Conservation (phyloP, 2,113 vertebrate species). For the Dromas ardeola region DNA sequence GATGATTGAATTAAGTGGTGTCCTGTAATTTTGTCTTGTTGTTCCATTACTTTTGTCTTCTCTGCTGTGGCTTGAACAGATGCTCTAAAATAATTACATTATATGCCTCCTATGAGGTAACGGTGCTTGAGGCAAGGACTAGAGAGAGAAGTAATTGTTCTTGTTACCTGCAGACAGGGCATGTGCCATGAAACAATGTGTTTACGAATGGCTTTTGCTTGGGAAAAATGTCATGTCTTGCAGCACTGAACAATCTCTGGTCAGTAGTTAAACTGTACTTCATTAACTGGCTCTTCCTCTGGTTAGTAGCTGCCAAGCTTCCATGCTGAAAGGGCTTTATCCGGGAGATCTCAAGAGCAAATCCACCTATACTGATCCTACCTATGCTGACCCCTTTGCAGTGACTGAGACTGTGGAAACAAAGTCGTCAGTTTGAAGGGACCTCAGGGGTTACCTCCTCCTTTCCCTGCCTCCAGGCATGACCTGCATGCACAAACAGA, state of each 20-base stretch:
- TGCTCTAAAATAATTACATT: slow-evolving; percentile 19
- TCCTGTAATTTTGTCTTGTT: slow-evolving; percentile 28
- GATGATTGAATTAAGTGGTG: slow-evolving; percentile 19
- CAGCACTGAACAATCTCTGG: not conserved
- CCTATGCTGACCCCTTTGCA: not conserved
- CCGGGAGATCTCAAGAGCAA: not conserved
- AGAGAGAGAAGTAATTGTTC: slow-evolving; percentile 3
- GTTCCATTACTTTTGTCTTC: slow-evolving; percentile 20
- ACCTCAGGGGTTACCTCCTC: not conserved
- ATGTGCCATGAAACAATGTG: not conserved
- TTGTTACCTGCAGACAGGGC: not conserved
- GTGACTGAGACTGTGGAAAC: not conserved
- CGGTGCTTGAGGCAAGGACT: not conserved
- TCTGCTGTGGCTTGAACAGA: slow-evolving; percentile 18
- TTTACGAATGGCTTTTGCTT: not conserved
- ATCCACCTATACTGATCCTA: not conserved
- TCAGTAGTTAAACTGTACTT: slow-evolving; percentile 6
- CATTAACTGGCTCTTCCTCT: not conserved
- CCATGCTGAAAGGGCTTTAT: not conserved
- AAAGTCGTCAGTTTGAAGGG: not conserved
- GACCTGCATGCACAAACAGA: not conserved
- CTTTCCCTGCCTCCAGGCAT: not conserved
- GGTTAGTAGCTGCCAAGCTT: not conserved
- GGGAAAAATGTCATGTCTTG: not conserved
- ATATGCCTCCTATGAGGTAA: not conserved